Base-by-base conservation (phyloP, 1,140 invertebrate species). In the Babylonia areolata region DNA sequence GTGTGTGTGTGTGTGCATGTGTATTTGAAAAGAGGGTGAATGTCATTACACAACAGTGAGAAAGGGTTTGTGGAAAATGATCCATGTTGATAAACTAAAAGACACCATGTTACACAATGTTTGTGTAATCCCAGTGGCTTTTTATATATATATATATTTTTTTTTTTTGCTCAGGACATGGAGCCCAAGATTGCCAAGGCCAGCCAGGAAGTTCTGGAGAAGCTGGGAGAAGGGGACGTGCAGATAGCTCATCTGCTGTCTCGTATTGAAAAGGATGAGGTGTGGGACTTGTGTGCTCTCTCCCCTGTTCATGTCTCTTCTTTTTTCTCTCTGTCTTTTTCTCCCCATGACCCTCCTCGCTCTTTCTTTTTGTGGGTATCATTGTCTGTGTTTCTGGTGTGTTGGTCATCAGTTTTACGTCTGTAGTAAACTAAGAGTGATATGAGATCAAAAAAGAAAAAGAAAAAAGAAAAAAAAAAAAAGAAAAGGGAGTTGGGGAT, bases 241-340 rank as follows among this genome's bases (percentile, higher is more conserved):
- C 90, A 90, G 71, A 91, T 93, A 39, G 87, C 83, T 31, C 75
- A 79, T n/a, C 86, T 92, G 46, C 87, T 93, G 46, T 85, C 89
- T 0, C 81, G 88, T 78, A 92, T 93, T 75, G 90, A 91, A 39
- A 89, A 88, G 35, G 90, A 93, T 89, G 90, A 93, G 89, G 93
- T 93, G 87, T 28, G 73, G 28, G 15, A 2, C n/a, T 73, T 12
- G 71, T 73, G 33, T 20, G 33, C 71, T 73, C 35, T 51, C 46
- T 51, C 46, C 17, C 46, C 0, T 73, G 5, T 73, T 35, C n/a
- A 0, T 73, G 31, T 73, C 31, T 73, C 9, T 28, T 73, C 71
- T 11, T 6, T 73, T 28, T 73, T 73, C 71, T 73, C 9, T 73
- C 20, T 64, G 2, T 64, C 20, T 64, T 5, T 31, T 23, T 31